Evolutionary conservation across 1,140 invertebrate species (phyloP), one percentile per base, ranked within the genome.

Genomic region (Drosophila mauritiana): DNA sequence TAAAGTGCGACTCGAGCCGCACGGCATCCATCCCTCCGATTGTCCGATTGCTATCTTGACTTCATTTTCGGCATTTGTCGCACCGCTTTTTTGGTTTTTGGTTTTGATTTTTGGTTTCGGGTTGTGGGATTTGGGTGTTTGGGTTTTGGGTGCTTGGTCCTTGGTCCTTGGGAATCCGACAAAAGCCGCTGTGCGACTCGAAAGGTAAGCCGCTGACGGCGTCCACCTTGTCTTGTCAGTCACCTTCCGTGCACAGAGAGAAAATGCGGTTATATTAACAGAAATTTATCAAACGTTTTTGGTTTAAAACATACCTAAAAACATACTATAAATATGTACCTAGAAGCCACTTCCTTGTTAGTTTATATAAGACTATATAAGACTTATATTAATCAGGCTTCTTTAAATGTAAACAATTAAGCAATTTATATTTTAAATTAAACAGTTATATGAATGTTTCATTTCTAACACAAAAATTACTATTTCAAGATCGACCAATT

Each of bases 121-220:
- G 48, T 20, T 64, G 36, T 11, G 0, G 7, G 42, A 31, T 12
- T 52, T 52, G 0, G 49, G 27, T 31, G 31, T 3, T 51, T 69
- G 67, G 6, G 7, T 8, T 10, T 31, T 31, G 31, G 31, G 31
- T 31, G 7, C 3, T 10, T 31, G 31, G 31, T 31, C 1, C 1
- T 31, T 61, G 80, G 67, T 68, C 78, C 67, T 88, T 56, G 49
- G 48, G 25, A 70, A 58, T 43, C 59, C 56, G 55, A 69, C 59
- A 62, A 73, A 70, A 78, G 57, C 61, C 72, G 69, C 45, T 42
- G 15, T 4, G 49, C 53, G 74, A 42, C 48, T 53, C 70, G 36
- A 48, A 80, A 81, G 75, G 52, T 88, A 88, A 88, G 83, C 83
- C 83, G 72, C 52, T 79, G 76, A 75, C 83, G 83, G 43, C 83